phyloP scores from a whole-genome alignment of 2,113 vertebrate species.

The Neolamprologus modestus region DNA sequence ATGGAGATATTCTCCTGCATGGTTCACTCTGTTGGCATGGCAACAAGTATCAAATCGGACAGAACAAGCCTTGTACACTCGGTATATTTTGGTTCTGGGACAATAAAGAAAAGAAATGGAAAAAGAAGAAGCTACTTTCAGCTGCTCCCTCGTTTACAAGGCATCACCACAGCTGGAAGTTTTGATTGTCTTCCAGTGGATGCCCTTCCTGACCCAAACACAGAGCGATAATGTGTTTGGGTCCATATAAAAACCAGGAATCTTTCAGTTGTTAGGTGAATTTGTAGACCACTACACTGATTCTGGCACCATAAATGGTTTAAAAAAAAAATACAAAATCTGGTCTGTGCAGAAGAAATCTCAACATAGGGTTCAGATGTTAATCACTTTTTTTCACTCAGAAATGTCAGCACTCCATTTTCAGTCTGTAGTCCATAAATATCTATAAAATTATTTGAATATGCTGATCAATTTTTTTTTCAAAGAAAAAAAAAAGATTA shows the following conservation, averaged over 20 bases:
- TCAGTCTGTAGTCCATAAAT: background rate
- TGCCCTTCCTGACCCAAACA: background rate
- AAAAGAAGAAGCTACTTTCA: background rate
- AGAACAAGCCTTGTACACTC: background rate
- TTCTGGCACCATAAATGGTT: background rate
- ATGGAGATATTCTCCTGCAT: background rate
- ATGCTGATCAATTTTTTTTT: background rate
- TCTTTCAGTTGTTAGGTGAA: background rate
- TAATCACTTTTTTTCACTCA: background rate
- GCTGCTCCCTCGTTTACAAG: background rate
- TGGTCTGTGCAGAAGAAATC: background rate
- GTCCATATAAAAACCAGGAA: background rate
- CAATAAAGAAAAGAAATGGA: background rate
- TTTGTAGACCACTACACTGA: background rate
- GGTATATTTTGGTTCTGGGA: background rate
- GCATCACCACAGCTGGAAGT: background rate
- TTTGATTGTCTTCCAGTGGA: background rate
- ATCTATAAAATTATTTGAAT: background rate
- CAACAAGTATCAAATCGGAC: background rate
- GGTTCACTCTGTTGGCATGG: constrained; percentile 20
- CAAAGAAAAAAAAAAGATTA: background rate
- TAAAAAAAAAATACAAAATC: background rate
- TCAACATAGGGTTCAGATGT: background rate
- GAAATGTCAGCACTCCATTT: background rate
- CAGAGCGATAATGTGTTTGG: background rate